Evolutionary conservation across 1,140 invertebrate species (phyloP).

Genomic region (Macrocentrus cingulum): DNA sequence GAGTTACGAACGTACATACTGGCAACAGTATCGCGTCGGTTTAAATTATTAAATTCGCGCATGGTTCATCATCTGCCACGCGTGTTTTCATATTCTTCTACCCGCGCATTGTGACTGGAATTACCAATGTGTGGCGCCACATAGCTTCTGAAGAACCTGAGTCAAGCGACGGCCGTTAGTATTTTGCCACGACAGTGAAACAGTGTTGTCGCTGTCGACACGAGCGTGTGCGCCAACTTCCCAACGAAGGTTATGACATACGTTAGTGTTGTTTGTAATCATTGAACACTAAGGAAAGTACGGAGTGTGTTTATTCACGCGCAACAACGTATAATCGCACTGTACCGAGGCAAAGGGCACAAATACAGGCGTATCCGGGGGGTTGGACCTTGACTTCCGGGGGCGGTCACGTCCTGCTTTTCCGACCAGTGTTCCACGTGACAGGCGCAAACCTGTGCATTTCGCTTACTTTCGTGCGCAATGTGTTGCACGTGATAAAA

Average conservation of each 20-base stretch:
- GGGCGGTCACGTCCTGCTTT: slow-evolving; percentile 31
- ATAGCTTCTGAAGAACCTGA: no score
- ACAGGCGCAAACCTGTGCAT: slow-evolving; percentile 24
- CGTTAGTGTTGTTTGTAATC: no score
- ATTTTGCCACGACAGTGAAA: no score
- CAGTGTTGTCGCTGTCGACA: no score
- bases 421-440: slow-evolving; percentile 27
- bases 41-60: not conserved
- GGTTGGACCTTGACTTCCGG: slow-evolving; percentile 31
- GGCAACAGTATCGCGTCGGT: slow-evolving; percentile 32
- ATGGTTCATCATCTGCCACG: not conserved
- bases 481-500: slow-evolving; percentile 10
- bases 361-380: slow-evolving; percentile 18
- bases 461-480: slow-evolving; percentile 10
- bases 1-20: slow-evolving; percentile 48
- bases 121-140: no score
- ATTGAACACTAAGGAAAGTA: no score
- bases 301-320: no score
- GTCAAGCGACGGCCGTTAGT: no score
- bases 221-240: no score
- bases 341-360: not conserved
- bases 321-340: not conserved
- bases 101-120: no score
- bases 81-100: not conserved
- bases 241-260: no score